Evolutionary conservation across 30 jellyfish, hydroid and myxozoan genomes (phyloP), one percentile per base, ranked within the genome.

Genomic region (Mastigias papua): DNA sequence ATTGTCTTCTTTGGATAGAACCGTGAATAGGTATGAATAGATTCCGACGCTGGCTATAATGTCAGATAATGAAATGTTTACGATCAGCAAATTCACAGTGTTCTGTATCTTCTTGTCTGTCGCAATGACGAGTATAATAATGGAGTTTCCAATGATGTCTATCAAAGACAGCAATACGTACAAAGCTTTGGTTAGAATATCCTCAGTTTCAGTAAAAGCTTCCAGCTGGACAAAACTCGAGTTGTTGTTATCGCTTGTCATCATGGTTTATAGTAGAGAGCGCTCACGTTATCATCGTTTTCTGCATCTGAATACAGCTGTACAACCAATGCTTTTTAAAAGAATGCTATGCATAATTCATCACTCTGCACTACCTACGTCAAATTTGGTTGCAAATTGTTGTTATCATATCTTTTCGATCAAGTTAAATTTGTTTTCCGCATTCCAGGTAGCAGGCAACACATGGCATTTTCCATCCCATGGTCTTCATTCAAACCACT

Each of bases 51-150:
- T 86, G 15, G 95, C 93, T 1, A 92, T 64, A 21, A 92, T 92
- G 37, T 92, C 98, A 8, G 98, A 79, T 0, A 92, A 46, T 21
- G 98, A 97, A 16, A 92, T 89, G 68, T 92, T 92, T 76, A 81
- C 62, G 22, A 92, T 67, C 46, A 92, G 89, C 62, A 92, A 29
- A 29, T 92, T 92, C 54, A 92, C 98, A 29, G 90, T 87, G 76
- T 76, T 76, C 57, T 96, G 91, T 5, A 87, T 63, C 19, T 66
- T 87, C 66, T 61, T 81, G 84, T 86, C 51, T 49, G 77, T 82
- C 28, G 68, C 50, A 21, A 92, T 92, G 31, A 92, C 78, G 60
- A 27, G 81, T 50, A 93, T 69, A 1, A 92, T 95, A 10, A 73
- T 31, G 1, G 87, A 25, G 85, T 92, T 92, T n/a, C 97, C 94